A percentile compares a stretch with the other conserved stretches of the same genome.
Conservation (phyloP, 1,140 invertebrate genomes). For the Drosophila obscura region DNA sequence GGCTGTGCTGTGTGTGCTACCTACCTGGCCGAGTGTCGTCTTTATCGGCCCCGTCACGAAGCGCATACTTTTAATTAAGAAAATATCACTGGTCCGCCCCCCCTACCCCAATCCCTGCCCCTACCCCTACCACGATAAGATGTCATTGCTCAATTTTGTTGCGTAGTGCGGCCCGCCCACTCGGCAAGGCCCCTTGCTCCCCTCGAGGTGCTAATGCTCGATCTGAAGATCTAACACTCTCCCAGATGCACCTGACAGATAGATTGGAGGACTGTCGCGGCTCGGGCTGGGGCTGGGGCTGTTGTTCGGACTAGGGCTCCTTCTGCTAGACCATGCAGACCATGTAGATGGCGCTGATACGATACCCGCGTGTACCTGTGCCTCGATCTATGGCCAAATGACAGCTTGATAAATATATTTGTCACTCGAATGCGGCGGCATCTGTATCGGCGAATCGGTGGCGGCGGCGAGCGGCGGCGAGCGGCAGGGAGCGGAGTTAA, state of each 20-base stretch:
- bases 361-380: conserved; percentile 48
- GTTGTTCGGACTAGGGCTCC: conserved; percentile 23
- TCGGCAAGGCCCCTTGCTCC: neutral
- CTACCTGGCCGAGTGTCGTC: conserved; percentile 56
- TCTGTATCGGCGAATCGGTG: neutral
- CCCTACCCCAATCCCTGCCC: neutral
- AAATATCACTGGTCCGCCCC: conserved; percentile 53
- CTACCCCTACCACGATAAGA: conserved; percentile 51
- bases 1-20: conserved; percentile 31
- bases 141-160: conserved; percentile 47
- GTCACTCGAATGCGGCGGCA: conserved; percentile 58
- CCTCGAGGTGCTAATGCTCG: conserved; percentile 43
- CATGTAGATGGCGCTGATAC: conserved; percentile 42
- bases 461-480: neutral
- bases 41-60: conserved; percentile 58
- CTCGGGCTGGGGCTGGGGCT: conserved; percentile 16
- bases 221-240: conserved; percentile 28
- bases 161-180: conserved; percentile 2
- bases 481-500: conserved; percentile 52
- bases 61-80: conserved; percentile 73
- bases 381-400: conserved; percentile 25
- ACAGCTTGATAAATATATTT: conserved; percentile 81
- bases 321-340: conserved; percentile 36
- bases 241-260: conserved; percentile 36
- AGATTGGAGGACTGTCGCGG: conserved; percentile 41